Evolutionary conservation across 1,140 invertebrate genomes (phyloP).

Genomic region (Nephotettix cincticeps): DNA sequence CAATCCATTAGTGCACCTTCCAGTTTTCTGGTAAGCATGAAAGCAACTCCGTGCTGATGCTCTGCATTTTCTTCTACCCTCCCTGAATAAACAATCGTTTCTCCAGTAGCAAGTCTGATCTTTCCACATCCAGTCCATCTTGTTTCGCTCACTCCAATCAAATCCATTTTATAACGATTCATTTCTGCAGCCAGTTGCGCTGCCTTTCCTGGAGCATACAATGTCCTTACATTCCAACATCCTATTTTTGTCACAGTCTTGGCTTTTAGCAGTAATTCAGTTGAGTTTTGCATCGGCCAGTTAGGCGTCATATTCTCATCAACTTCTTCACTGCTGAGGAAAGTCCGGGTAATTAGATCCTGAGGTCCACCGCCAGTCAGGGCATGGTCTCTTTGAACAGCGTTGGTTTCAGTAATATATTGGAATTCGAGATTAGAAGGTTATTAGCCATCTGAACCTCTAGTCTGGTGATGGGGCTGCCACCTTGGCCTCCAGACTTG

Average conservation of each 20-base stretch:
- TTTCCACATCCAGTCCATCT: slow-evolving; percentile 7
- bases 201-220: neutral
- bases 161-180: neutral
- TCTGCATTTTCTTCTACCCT: neutral
- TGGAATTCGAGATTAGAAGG: too few relatives aligned
- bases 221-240: neutral
- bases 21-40: neutral
- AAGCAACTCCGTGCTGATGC: neutral
- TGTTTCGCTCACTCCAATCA: neutral
- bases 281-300: too few relatives aligned
- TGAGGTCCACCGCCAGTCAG: too few relatives aligned
- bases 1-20: slow-evolving; percentile 18
- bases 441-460: too few relatives aligned
- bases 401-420: too few relatives aligned
- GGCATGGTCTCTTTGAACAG: too few relatives aligned
- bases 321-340: too few relatives aligned
- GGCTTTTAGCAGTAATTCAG: too few relatives aligned
- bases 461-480: too few relatives aligned
- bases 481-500: too few relatives aligned
- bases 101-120: slow-evolving; percentile 4
- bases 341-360: too few relatives aligned
- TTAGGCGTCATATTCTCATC: too few relatives aligned
- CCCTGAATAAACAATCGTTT: neutral
- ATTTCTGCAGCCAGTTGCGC: neutral
- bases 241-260: neutral